Conservation (phyloP, 37 sponge, comb jelly and placozoan species). For the Aplysina aerophoba region DNA sequence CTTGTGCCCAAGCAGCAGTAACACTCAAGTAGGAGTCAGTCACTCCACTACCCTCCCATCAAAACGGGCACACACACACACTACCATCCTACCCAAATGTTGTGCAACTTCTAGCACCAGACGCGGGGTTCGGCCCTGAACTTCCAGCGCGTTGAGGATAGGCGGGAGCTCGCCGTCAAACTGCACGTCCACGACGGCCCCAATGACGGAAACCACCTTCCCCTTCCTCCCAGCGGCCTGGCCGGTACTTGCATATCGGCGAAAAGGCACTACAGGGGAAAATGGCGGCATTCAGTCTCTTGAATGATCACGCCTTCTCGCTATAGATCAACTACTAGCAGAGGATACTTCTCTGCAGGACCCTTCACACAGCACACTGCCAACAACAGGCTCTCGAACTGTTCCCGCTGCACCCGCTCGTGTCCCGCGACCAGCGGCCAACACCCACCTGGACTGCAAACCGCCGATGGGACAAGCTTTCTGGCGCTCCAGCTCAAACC, state of each 20-base stretch:
- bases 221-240: constrained; percentile 53
- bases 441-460: constrained; percentile 15
- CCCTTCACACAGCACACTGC: no score
- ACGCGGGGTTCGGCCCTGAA: constrained; percentile 70
- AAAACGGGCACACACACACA: background rate
- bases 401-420: no score
- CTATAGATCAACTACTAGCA: no score
- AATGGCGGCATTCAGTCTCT: background rate
- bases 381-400: no score
- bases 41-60: no score
- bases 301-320: no score
- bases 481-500: background rate
- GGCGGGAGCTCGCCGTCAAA: constrained; percentile 98
- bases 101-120: constrained; percentile 97
- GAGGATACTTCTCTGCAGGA: no score
- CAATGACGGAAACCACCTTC: constrained; percentile 95
- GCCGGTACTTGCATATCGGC: no score
- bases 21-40: no score
- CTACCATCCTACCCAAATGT: constrained; percentile 87
- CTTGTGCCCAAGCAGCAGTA: no score
- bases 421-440: background rate
- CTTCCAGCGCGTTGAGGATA: constrained; percentile 96
- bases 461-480: background rate
- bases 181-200: constrained; percentile 99
- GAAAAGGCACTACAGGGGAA: no score